Evolutionary conservation across 2,113 vertebrate species (phyloP).

Genomic region (Lepidothrix coronata): DNA sequence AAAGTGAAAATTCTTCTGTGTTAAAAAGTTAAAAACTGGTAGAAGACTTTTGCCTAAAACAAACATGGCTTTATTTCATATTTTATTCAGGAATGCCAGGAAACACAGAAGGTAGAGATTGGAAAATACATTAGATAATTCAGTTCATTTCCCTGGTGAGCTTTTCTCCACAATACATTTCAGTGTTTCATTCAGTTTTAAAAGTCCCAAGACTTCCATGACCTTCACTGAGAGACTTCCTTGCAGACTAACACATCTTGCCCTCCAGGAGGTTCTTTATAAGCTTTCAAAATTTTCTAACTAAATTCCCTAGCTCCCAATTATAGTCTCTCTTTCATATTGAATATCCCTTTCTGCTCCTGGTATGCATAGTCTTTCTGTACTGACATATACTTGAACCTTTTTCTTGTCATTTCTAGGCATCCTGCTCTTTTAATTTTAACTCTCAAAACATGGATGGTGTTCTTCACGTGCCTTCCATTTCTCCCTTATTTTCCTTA

Average conservation of each 20-base stretch:
- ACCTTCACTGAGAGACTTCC: conserved; percentile 35
- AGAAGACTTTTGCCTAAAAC: not conserved
- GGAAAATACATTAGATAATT: conserved; percentile 57
- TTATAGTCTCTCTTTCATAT: not conserved
- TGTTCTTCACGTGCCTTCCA: not conserved
- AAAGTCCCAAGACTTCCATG: conserved; percentile 59
- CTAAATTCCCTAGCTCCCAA: conserved; percentile 23
- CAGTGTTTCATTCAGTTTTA: conserved; percentile 65
- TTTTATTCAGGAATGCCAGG: conserved; percentile 18
- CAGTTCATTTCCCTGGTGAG: conserved; percentile 38
- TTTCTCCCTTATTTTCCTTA: not conserved
- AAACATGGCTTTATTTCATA: not conserved
- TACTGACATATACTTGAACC: not conserved
- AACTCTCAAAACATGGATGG: not conserved
- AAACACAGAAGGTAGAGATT: conserved; percentile 48
- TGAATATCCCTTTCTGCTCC: not conserved
- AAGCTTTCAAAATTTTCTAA: conserved; percentile 35
- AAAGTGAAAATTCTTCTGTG: not conserved
- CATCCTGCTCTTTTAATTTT: not conserved
- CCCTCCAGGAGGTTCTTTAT: conserved; percentile 57
- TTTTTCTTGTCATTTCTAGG: not conserved
- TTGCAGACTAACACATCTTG: conserved; percentile 39
- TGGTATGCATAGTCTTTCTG: not conserved
- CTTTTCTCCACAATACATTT: conserved; percentile 27
- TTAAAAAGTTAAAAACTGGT: not conserved